phyloP scores from a whole-genome alignment of 2,888 invertebrate genomes.

The Torymus texanus region DNA sequence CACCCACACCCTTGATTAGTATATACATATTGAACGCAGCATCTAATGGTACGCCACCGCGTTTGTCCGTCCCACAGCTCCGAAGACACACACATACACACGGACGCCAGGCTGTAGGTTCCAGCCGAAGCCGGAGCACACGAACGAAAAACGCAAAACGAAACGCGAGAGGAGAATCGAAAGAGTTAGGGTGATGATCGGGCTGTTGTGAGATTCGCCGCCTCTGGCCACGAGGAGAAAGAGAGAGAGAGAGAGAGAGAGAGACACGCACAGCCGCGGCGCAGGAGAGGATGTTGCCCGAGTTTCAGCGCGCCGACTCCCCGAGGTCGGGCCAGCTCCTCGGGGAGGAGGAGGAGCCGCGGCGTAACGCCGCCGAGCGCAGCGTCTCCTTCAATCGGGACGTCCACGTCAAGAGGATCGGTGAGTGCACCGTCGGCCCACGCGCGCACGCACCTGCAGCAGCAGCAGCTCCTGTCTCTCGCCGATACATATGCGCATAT shows the following conservation, averaged over 20 bases:
- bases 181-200: conserved; percentile 25
- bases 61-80: too few species aligned
- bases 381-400: conserved; percentile 92
- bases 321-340: conserved; percentile 67
- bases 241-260: too few species aligned
- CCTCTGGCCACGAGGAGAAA: conserved; percentile 63
- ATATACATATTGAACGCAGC: too few species aligned
- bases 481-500: conserved; percentile 39
- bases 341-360: conserved; percentile 34
- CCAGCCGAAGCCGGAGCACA: too few species aligned
- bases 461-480: conserved; percentile 12
- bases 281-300: conserved; percentile 71
- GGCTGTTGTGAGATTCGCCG: conserved; percentile 63
- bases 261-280: too few species aligned
- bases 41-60: too few species aligned
- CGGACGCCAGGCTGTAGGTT: too few species aligned
- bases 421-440: conserved; percentile 77
- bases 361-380: conserved; percentile 78
- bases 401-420: conserved; percentile 93
- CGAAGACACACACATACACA: too few species aligned
- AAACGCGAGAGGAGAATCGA: too few species aligned
- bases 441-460: neutral
- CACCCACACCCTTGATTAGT: too few species aligned
- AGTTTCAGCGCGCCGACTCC: conserved; percentile 78
- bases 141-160: too few species aligned